phyloP scores from a whole-genome alignment of 2,797 vertebrate species.

The Triplophysa yarkandensis region DNA sequence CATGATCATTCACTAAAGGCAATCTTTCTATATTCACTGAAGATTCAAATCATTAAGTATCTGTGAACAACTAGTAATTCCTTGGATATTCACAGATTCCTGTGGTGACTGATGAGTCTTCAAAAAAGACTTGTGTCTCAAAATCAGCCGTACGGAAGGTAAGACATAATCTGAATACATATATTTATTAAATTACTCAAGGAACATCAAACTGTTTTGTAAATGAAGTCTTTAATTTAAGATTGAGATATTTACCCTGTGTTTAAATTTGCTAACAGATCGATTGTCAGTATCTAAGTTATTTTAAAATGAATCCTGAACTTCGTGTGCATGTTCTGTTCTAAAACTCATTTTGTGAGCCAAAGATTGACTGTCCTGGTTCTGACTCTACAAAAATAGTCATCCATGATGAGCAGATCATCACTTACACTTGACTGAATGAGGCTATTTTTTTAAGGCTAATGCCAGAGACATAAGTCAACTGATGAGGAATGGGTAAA shows the following conservation, averaged over 20 bases:
- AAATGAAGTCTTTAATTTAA: no score
- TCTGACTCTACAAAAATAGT: slow-evolving; percentile 57
- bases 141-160: slow-evolving; percentile 71
- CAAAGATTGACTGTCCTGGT: slow-evolving; percentile 46
- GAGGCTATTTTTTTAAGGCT: slow-evolving; percentile 52
- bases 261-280: no score
- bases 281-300: neutral
- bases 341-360: neutral
- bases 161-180: slow-evolving; percentile 35
- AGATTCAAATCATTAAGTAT: neutral
- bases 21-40: neutral
- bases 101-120: slow-evolving; percentile 72
- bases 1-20: neutral
- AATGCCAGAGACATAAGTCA: slow-evolving; percentile 33
- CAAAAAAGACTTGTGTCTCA: slow-evolving; percentile 73
- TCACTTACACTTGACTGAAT: slow-evolving; percentile 56
- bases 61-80: slow-evolving; percentile 6
- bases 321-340: neutral
- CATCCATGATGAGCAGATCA: slow-evolving; percentile 43
- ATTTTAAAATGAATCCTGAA: slow-evolving; percentile 8
- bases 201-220: neutral
- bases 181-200: neutral
- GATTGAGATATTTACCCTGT: no score
- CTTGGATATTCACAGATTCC: slow-evolving; percentile 72
- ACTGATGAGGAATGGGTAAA: neutral